Evolutionary conservation across 2,797 vertebrate genomes (phyloP).

Genomic region (Intellagama lesueurii): DNA sequence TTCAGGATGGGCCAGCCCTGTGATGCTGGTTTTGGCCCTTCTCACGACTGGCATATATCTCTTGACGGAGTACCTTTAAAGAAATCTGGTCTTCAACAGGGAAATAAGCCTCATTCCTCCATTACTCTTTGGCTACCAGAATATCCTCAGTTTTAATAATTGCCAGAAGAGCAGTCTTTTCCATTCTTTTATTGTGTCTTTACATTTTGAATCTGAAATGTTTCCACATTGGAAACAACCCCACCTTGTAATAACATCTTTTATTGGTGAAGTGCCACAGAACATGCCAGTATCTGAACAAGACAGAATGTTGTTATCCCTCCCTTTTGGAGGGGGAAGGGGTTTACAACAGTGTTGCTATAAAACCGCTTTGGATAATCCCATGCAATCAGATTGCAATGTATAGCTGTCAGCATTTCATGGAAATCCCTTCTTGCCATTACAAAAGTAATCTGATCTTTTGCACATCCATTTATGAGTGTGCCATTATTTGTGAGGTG

Average conservation of each 20-base stretch:
- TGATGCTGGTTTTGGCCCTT: no score
- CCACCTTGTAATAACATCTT: background rate
- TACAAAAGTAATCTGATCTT: conserved; percentile 3
- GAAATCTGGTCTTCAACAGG: background rate
- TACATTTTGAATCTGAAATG: background rate
- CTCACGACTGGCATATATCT: no score
- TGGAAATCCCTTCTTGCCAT: conserved; percentile 1
- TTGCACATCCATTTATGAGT: background rate
- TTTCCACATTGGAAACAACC: background rate
- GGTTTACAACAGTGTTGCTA: background rate
- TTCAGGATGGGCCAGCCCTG: no score
- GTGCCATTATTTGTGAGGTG: background rate
- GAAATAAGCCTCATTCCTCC: background rate
- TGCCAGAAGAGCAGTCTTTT: background rate
- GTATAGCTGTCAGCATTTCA: conserved; percentile 14
- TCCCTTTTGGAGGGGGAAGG: no score
- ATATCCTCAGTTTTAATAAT: background rate
- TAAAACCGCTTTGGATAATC: background rate
- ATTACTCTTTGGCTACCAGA: background rate
- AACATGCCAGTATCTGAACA: background rate
- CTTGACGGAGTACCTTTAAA: no score
- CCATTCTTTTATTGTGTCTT: no score
- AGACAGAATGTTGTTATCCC: background rate
- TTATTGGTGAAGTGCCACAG: background rate
- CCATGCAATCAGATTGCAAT: background rate